Base-by-base conservation (phyloP, 2,113 vertebrate genomes). In the Centrocercus urophasianus region DNA sequence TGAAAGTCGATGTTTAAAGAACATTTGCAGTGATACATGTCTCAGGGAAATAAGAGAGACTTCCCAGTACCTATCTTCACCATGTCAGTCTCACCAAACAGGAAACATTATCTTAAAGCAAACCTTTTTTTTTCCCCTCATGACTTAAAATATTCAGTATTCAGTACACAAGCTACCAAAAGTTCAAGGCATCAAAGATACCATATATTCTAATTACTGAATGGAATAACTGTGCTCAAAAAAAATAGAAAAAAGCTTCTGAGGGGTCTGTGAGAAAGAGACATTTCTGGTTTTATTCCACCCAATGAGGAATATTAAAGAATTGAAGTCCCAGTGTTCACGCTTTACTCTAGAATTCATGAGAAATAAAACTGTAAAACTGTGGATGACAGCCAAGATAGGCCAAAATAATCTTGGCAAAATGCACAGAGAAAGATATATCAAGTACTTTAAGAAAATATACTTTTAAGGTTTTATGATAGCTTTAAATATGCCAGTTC, bases 281-380 rank as follows among this genome's bases (percentile, higher is more conserved):
- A 85, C 25, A 22, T 1, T 66, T 24, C 16, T 48, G 11, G 24
- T 81, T 78, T 69, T 61, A 60, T 47, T 60, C 25, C 24, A 76
- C 0, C 34, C 5, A 54, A 8, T 19, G 14, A 73, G 8, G 4
- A 2, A 0, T 11, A 70, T 83, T 28, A 76, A 57, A 43, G 40
- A 61, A 60, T 9, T 38, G 61, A 57, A 73, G 6, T 4, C 38
- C 2, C 2, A 40, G 7, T 71, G 4, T 0, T 5, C 3, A 3
- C 28, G 34, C 3, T 72, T 71, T 75, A 20, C 11, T 60, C 5
- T 83, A 77, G 36, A 47, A 13, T 83, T 81, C 7, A n/a, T 43
- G 4, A 17, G 42, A 87, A 91, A 56, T 2, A 45, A 3, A 8
- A 20, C 63, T 57, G 59, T 9, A 45, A 3, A 8, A 20, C 63